phyloP scores from a whole-genome alignment of 2,113 vertebrate species.

The Callospermophilus lateralis region DNA sequence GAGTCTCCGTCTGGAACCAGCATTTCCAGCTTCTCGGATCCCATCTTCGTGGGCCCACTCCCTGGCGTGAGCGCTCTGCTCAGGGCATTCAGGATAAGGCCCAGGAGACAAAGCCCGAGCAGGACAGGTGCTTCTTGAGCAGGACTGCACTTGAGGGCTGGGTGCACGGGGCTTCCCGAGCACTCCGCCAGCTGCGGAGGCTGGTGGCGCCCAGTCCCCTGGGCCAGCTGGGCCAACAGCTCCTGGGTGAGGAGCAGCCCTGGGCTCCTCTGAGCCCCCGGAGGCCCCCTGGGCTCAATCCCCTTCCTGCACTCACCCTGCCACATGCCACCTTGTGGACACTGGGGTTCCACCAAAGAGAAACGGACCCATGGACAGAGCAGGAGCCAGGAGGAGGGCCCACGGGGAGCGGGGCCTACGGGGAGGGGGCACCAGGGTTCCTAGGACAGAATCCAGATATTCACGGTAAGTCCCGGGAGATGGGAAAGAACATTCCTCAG shows the following conservation, averaged over 20 bases:
- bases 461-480: not conserved
- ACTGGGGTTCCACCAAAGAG: not conserved
- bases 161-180: too few species aligned
- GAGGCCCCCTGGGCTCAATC: too few species aligned
- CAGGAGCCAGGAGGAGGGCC: not conserved
- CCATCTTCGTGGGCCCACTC: rapidly evolving
- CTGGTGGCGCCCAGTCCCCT: not conserved
- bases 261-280: too few species aligned
- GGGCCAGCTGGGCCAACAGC: not conserved
- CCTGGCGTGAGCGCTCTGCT: not conserved
- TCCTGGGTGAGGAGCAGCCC: not conserved
- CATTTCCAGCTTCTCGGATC: not conserved
- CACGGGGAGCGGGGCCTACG: too few species aligned
- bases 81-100: not conserved
- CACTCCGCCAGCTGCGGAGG: too few species aligned
- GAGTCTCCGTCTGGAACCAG: not conserved
- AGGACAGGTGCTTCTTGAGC: too few species aligned
- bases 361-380: not conserved
- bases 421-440: too few species aligned
- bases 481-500: conserved; percentile 24
- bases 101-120: not conserved
- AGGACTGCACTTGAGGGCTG: too few species aligned
- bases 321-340: rapidly evolving
- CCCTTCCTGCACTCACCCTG: not conserved
- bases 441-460: not conserved